Conservation (phyloP, 2,113 vertebrate species). For the Apaloderma vittatum region DNA sequence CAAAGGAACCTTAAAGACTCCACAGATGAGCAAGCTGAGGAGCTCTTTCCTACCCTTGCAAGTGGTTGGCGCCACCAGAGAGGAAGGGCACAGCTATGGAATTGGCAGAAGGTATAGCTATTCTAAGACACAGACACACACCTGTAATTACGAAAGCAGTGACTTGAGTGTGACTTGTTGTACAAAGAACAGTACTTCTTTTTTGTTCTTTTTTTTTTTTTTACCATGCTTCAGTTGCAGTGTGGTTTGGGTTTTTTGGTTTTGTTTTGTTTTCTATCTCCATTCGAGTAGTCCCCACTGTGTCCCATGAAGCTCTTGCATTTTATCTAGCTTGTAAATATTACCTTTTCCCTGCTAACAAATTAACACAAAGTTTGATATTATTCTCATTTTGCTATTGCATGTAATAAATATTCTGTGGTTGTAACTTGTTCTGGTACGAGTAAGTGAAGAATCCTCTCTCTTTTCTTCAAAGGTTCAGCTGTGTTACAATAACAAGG, state of each 20-base stretch:
- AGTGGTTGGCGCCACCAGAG: neutral
- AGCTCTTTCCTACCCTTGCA: neutral
- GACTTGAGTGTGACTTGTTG: neutral
- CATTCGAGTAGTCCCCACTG: rapidly evolving
- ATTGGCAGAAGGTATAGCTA: neutral
- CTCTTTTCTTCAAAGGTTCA: neutral
- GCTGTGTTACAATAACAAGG: neutral
- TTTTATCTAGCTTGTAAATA: neutral
- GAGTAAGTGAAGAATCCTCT: neutral
- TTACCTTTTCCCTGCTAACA: neutral
- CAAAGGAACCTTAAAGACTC: neutral
- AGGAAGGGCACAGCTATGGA: neutral
- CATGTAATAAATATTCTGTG: neutral
- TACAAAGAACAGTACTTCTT: neutral
- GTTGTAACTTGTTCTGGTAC: neutral
- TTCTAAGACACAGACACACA: neutral
- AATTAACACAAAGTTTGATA: rapidly evolving
- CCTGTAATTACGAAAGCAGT: neutral
- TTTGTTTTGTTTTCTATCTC: neutral
- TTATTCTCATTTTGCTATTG: rapidly evolving
- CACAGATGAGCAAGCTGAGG: neutral
- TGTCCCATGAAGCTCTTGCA: neutral
- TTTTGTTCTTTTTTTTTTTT: neutral
- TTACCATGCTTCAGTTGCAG: neutral
- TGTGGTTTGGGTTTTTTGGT: too few relatives aligned